Evolutionary conservation across 2,113 vertebrate genomes (phyloP).

Genomic region (Zosterops japonicus): DNA sequence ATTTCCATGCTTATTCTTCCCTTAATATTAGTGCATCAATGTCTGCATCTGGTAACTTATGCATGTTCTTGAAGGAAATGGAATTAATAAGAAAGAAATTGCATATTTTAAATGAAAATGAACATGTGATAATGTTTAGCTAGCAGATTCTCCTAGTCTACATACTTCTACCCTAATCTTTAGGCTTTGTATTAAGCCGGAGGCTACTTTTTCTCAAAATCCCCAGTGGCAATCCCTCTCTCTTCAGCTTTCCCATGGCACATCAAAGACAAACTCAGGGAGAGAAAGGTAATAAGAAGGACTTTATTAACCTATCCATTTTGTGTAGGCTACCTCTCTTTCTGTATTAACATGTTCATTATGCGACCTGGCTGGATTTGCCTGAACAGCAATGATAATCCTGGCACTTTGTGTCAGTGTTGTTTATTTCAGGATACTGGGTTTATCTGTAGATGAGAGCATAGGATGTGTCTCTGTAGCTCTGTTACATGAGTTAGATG

Average conservation of each 20-base stretch:
- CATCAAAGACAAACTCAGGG: constrained; percentile 21
- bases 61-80: constrained; percentile 41
- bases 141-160: constrained; percentile 59
- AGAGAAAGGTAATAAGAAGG: constrained; percentile 7
- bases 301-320: constrained; percentile 17
- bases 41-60: background rate
- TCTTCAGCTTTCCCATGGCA: constrained; percentile 7
- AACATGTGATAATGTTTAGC: constrained; percentile 62
- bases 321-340: background rate
- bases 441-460: background rate
- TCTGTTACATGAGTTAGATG: background rate
- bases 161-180: constrained; percentile 68
- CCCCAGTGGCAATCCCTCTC: background rate
- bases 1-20: background rate
- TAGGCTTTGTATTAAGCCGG: background rate
- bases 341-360: background rate
- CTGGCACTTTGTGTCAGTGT: background rate
- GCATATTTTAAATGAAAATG: constrained; percentile 70
- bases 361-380: background rate
- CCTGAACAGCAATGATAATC: background rate
- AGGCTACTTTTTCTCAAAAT: constrained; percentile 46
- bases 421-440: background rate
- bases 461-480: background rate
- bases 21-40: background rate
- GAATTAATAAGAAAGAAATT: constrained; percentile 70